These are phyloP conservation scores for Meriones psammophilus DNA, from an alignment of 2,797 vertebrate genomes.

Conservation along the genomic window DNA sequence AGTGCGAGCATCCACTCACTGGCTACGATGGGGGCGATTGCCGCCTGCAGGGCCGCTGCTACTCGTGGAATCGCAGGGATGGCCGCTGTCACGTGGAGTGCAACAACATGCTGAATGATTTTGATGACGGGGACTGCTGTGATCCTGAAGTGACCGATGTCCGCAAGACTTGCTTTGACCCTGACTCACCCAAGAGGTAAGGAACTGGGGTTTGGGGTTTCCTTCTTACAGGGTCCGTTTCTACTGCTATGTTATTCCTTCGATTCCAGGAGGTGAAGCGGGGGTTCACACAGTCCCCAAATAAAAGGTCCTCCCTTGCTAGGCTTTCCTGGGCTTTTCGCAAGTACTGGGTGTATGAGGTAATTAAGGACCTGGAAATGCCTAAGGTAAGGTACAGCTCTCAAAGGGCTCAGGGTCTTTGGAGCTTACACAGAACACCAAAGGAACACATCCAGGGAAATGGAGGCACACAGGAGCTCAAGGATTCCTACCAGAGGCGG, in stretches of 20 bases:
- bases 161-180: slow-evolving; percentile 96
- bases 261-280: background rate
- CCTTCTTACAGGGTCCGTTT: background rate
- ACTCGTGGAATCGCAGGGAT: slow-evolving; percentile 95
- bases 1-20: slow-evolving; percentile 96
- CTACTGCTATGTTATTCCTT: background rate
- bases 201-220: background rate
- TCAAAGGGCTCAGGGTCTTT: background rate
- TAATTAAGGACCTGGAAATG: background rate
- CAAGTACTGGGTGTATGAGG: background rate
- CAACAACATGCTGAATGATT: slow-evolving; percentile 96
- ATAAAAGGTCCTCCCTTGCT: background rate
- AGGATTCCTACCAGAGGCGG: background rate
- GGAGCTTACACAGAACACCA: background rate
- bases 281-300: background rate
- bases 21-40: slow-evolving; percentile 98
- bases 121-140: slow-evolving; percentile 98
- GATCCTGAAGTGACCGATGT: slow-evolving; percentile 92
- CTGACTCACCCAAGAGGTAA: slow-evolving; percentile 95
- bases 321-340: background rate
- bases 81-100: slow-evolving; percentile 95
- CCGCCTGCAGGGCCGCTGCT: slow-evolving; percentile 92
- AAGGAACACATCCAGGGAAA: background rate
- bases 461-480: background rate
- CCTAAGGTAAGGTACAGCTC: background rate